Base-by-base conservation (phyloP, 2,888 invertebrate genomes). In the Standfussiana lucernea region DNA sequence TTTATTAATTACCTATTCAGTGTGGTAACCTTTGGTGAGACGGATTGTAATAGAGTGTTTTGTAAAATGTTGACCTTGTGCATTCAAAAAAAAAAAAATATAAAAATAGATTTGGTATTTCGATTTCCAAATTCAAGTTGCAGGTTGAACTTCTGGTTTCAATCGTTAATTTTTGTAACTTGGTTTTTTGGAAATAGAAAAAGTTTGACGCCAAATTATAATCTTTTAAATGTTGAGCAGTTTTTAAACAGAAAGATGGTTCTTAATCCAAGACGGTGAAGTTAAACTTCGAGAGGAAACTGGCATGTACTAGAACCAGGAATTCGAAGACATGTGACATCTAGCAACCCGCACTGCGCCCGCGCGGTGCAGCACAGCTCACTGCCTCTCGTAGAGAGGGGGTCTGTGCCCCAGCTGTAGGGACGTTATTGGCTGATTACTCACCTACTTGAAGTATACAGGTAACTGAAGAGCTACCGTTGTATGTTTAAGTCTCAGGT, bases 41-140 rank as follows among this genome's bases (percentile, higher is more conserved):
- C 11, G n/a, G 5, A n/a, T 50, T 24, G 24, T 18, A 50, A 62
- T 35, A 28, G 13, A 13, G 15, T 37, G 24, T 62, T 77, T 70
- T 70, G 50, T 50, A 62, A 78, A 78, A 62, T 37, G 2, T 8
- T 2, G 65, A 59, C 40, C 32, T 59, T 11, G 42, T 18, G 4
- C 40, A 40, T 35, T 18, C 18, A 7, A 21, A 32, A 18, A 37
- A 2, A 2, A 21, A 2, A 42, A 28, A 1, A 5, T 8, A 5
- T 24, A 32, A n/a, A 50, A 35, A 50, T 24, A 11, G 35, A 21
- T 5, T 18, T 68, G 3, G 15, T 40, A 24, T 69, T 50, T 69
- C 18, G 11, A 24, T 50, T 77, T 32, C n/a, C 8, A 61, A 59
- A 40, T 32, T 1, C 24, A 11, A 21, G 6, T 28, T 28, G 28